Conservation (phyloP, 2,888 invertebrate species). For the Lampropteryx suffumata region DNA sequence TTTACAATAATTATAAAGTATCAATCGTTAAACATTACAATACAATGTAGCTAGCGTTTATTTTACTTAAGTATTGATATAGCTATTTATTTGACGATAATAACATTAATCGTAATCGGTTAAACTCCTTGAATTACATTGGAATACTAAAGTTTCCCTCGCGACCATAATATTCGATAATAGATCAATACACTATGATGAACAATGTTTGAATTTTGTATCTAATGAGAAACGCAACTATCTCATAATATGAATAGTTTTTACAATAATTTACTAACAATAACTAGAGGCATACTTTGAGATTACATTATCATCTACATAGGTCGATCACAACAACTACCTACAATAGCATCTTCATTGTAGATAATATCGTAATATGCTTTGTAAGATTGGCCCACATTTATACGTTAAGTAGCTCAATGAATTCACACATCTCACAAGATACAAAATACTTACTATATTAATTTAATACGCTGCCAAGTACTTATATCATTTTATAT, state of each 20-base stretch:
- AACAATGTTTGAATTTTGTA: constrained; percentile 24
- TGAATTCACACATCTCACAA: constrained; percentile 3
- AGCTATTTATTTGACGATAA: constrained; percentile 43
- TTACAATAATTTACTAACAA: too few relatives aligned
- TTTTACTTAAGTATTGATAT: constrained; percentile 54
- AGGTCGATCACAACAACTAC: too few relatives aligned
- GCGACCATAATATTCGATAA: constrained; percentile 31
- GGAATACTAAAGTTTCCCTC: constrained; percentile 34
- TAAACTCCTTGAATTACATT: constrained; percentile 31
- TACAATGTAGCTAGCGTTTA: constrained; percentile 59
- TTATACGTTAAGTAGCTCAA: too few relatives aligned
- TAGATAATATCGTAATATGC: too few relatives aligned
- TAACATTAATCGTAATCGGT: constrained; percentile 30
- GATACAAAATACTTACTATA: constrained; percentile 24
- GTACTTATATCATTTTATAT: constrained; percentile 28
- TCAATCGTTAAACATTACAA: constrained; percentile 39
- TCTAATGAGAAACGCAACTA: constrained; percentile 14
- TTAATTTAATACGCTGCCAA: constrained; percentile 30
- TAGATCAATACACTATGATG: constrained; percentile 24
- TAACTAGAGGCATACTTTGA: too few relatives aligned
- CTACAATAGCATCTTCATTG: too few relatives aligned
- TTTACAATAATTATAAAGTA: constrained; percentile 36
- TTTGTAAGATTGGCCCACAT: too few relatives aligned
- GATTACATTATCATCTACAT: too few relatives aligned
- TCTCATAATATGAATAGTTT: not conserved